Percentiles rank a stretch among this genome's conserved stretches.
These are phyloP conservation scores for Drosophila demipolita DNA, from an alignment of 2,888 invertebrate genomes.

Conservation along the genomic window DNA sequence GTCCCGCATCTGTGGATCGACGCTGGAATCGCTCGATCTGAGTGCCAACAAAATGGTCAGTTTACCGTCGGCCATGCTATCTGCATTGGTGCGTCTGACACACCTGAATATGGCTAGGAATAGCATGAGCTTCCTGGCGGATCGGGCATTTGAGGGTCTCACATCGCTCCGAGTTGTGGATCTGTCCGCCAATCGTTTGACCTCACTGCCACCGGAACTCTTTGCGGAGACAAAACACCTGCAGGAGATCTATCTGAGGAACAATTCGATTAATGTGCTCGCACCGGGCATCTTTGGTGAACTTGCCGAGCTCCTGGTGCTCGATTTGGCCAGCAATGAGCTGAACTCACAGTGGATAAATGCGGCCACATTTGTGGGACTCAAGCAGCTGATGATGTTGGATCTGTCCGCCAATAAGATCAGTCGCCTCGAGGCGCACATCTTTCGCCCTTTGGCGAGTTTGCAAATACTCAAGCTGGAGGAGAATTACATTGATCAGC, in stretches of 20 bases:
- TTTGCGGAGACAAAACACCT: constrained; percentile 93
- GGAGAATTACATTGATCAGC: constrained; percentile 92
- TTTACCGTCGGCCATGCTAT: constrained; percentile 93
- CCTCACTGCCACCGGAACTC: constrained; percentile 93
- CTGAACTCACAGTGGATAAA: constrained; percentile 95
- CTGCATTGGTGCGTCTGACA: constrained; percentile 90
- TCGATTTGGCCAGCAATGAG: constrained; percentile 94
- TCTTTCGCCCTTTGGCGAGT: constrained; percentile 93
- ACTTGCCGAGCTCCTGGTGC: constrained; percentile 90
- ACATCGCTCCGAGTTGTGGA: constrained; percentile 93
- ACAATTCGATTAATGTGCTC: constrained; percentile 94
- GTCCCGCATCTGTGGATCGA: constrained; percentile 86
- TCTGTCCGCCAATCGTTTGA: constrained; percentile 95
- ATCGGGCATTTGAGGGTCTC: constrained; percentile 92
- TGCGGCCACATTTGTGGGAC: constrained; percentile 92
- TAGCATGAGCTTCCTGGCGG: constrained; percentile 94
- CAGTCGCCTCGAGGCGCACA: constrained; percentile 92
- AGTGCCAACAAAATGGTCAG: constrained; percentile 94
- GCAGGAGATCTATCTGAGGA: constrained; percentile 94
- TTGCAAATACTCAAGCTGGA: constrained; percentile 94
- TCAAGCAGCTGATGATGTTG: constrained; percentile 93
- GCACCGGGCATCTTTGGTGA: constrained; percentile 94
- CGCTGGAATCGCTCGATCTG: constrained; percentile 92
- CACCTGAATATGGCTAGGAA: constrained; percentile 94
- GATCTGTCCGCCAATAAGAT: constrained; percentile 94